A percentile compares a stretch with the other conserved stretches of the same genome.
These are phyloP conservation scores for Lepidochitona cinerea DNA, from an alignment of 2,888 invertebrate genomes.

Conservation along the genomic window DNA sequence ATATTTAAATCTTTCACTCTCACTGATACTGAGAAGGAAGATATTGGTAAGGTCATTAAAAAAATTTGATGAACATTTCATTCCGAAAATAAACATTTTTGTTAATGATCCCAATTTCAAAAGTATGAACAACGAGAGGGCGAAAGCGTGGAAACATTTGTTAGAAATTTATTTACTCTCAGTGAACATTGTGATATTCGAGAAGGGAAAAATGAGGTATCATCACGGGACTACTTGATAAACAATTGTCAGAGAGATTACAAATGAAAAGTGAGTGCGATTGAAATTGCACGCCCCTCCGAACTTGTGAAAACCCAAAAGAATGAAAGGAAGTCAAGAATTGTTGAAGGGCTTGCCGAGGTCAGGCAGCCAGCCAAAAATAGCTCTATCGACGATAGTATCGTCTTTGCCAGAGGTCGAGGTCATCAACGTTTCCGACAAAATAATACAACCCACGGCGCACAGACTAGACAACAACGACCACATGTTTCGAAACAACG, in stretches of 20 bases:
- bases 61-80: slow-evolving; percentile 15
- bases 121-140: neutral
- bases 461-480: too few species aligned
- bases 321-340: neutral
- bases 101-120: slow-evolving; percentile 11
- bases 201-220: neutral
- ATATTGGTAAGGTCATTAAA: neutral
- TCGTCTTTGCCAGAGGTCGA: too few species aligned
- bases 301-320: neutral
- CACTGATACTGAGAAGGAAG: neutral
- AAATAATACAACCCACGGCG: too few species aligned
- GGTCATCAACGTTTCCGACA: too few species aligned
- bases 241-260: neutral
- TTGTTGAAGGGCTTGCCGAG: too few species aligned
- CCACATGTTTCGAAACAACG: too few species aligned
- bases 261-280: neutral
- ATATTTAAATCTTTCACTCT: slow-evolving; percentile 4
- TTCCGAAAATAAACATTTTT: slow-evolving; percentile 14
- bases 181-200: slow-evolving; percentile 11
- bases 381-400: too few species aligned
- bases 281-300: neutral
- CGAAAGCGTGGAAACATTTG: slow-evolving; percentile 11
- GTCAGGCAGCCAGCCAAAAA: too few species aligned
- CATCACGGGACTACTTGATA: neutral
- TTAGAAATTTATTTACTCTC: slow-evolving; percentile 10